Base-by-base conservation (phyloP, 2,797 vertebrate genomes). In the Helarctos malayanus region DNA sequence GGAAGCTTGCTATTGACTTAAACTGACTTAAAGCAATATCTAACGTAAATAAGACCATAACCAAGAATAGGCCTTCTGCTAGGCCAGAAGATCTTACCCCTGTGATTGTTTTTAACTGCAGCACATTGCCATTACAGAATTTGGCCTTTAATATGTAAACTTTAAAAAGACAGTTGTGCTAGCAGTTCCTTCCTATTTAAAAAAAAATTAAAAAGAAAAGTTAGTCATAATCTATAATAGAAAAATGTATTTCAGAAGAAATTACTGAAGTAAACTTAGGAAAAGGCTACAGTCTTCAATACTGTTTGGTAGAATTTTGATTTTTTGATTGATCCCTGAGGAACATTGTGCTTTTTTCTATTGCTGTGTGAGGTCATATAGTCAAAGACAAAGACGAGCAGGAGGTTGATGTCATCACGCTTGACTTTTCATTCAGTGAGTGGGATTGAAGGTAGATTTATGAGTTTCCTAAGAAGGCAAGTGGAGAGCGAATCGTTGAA, bases 111-210 rank as follows among this genome's bases (percentile, higher is more conserved):
- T 41, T 2, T 29, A 56, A 81, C 27, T 49, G 9, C 54, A 65
- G 57, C 94, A 82, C n/a, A 80, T 47, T 89, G 23, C 41, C 57
- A 35, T 89, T 90, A 82, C 19, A 93, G 18, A 92, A 89, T 94
- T 91, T 63, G 15, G 61, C 52, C 49, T 57, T 5, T 27, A 94
- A 69, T 89, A 8, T 80, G 19, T 54, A 89, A 82, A 90, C 4
- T 32, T 61, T 49, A 25, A 95, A 94, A 86, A 89, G 27, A 29
- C 29, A 65, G 5, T 87, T 71, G 25, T 63, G 1, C 63, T 35
- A 94, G 54, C 23, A 87, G 23, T 76, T 71, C 47, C 18, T 92
- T 80, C 57, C n/a, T 90, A 71, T 27, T 75, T 47, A 4, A 95
- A 83, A 69, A 38, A 11, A 57, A 35, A 45, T 38, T 35, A 52